Conservation (phyloP, 37 sponge, comb jelly and placozoan species). For the Corticium candelabrum region DNA sequence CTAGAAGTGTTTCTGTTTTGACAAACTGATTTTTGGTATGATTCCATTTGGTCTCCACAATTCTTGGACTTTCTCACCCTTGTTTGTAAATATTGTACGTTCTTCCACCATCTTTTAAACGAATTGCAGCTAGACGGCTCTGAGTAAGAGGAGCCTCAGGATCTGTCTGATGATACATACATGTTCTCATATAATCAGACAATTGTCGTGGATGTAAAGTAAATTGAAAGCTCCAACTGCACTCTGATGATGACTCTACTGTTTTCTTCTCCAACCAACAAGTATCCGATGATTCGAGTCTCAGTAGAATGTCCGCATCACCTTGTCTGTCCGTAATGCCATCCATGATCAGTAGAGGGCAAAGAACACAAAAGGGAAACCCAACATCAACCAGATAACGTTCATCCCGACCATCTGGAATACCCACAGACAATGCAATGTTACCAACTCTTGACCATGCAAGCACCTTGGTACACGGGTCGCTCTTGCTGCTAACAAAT, state of each 20-base stretch:
- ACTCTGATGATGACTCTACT: neutral
- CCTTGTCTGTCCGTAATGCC: neutral
- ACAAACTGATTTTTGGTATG: no score
- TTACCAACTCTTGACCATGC: neutral
- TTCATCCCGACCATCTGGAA: neutral
- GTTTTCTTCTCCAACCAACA: no score
- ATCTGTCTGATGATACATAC: neutral
- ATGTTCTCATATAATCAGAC: no score
- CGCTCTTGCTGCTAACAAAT: neutral
- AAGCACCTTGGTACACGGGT: neutral
- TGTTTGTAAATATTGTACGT: neutral
- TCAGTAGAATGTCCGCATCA: neutral
- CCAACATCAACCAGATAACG: neutral
- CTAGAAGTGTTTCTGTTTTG: no score
- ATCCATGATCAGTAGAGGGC: neutral
- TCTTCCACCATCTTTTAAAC: neutral
- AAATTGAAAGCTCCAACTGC: neutral
- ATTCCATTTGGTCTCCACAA: neutral
- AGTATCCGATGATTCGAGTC: neutral
- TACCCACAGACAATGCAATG: neutral
- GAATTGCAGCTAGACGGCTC: neutral
- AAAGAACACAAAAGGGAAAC: neutral
- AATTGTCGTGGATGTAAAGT: neutral
- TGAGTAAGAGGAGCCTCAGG: neutral
- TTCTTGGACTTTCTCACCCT: neutral